A percentile compares a stretch with the other conserved stretches of the same genome.
Evolutionary conservation across 1,140 invertebrate species (phyloP).

Genomic region (Mya arenaria): DNA sequence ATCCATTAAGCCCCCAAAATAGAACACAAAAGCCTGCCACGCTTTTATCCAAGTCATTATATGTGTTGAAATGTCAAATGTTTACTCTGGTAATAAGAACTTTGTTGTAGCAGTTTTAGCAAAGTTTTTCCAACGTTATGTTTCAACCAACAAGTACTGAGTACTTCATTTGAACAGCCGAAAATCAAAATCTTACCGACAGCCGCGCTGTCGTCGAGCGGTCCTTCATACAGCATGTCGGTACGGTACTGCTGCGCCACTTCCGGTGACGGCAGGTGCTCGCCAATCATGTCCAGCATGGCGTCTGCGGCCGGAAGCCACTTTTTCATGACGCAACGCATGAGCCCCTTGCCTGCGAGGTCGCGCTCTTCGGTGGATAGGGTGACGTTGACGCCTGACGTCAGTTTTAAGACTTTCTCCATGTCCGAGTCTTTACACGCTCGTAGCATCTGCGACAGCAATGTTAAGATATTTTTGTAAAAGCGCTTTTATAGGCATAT

Average conservation of each 20-base stretch:
- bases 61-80: no score
- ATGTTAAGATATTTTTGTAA: background rate
- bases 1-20: no score
- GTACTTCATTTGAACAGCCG: no score
- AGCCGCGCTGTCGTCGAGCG: slow-evolving; percentile 98
- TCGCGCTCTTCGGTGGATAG: slow-evolving; percentile 97
- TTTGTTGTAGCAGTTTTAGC: no score
- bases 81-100: no score
- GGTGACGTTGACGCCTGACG: slow-evolving; percentile 92
- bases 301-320: slow-evolving; percentile 99
- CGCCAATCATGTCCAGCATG: slow-evolving; percentile 99
- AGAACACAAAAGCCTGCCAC: no score
- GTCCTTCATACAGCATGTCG: slow-evolving; percentile 94
- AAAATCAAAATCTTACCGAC: slow-evolving; percentile 85
- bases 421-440: slow-evolving; percentile 95
- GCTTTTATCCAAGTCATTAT: no score
- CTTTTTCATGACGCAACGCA: slow-evolving; percentile 92
- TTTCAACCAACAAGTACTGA: no score
- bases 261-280: slow-evolving; percentile 98
- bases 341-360: slow-evolving; percentile 87
- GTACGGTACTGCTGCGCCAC: slow-evolving; percentile 99
- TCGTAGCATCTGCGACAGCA: slow-evolving; percentile 89
- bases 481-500: no score
- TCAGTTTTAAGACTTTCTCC: slow-evolving; percentile 80
- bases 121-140: no score